A percentile compares a stretch with the other conserved stretches of the same genome.
Evolutionary conservation across 1,140 invertebrate species (phyloP).

Genomic region (Drosophila subobscura): DNA sequence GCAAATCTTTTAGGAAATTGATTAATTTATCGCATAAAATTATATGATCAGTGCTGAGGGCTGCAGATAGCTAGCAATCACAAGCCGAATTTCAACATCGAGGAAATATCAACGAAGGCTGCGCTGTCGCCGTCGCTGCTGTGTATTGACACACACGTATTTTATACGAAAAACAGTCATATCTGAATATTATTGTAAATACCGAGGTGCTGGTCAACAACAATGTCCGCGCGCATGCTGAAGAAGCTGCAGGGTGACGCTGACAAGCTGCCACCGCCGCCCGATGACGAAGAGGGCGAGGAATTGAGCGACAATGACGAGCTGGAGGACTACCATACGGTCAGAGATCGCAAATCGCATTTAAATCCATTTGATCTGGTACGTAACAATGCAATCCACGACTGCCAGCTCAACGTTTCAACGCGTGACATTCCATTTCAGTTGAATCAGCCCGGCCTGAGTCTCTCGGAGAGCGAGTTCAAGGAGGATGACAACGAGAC

Average conservation of each 20-base stretch:
- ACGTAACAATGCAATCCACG: constrained; percentile 9
- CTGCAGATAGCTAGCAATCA: no score
- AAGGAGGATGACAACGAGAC: constrained; percentile 89
- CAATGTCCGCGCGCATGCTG: constrained; percentile 87
- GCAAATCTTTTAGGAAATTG: no score
- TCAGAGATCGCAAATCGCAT: constrained; percentile 54
- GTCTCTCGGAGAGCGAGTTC: constrained; percentile 88
- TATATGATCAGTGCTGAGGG: no score
- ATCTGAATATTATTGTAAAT: constrained; percentile 1
- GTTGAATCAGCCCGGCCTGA: constrained; percentile 86
- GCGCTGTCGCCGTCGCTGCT: no score
- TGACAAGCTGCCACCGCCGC: constrained; percentile 82
- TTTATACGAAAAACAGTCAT: constrained; percentile 33
- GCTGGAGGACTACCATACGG: constrained; percentile 84
- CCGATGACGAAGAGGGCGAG: constrained; percentile 63
- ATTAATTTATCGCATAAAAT: no score
- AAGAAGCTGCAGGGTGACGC: constrained; percentile 86
- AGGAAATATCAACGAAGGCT: no score
- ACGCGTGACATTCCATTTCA: constrained; percentile 15
- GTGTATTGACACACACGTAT: constrained; percentile 12
- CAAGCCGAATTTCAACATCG: no score
- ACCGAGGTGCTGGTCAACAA: constrained; percentile 6
- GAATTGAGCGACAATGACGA: constrained; percentile 70
- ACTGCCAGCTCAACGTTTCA: constrained; percentile 29
- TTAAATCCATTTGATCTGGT: constrained; percentile 71